These are phyloP conservation scores for Drosophila pegasa DNA, from an alignment of 2,888 invertebrate genomes.

Conservation along the genomic window DNA sequence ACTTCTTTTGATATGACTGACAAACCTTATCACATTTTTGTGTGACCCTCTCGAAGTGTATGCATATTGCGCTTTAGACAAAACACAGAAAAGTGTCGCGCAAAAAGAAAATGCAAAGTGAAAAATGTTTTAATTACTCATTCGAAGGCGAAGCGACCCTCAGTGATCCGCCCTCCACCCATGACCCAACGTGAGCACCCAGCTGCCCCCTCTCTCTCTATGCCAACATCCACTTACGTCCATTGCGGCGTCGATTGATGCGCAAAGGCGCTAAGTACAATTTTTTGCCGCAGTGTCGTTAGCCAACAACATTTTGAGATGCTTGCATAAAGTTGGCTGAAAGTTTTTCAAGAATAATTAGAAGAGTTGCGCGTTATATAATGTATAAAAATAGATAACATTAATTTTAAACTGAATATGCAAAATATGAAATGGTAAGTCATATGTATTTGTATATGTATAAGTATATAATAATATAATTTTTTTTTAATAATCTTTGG, in stretches of 20 bases:
- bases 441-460: too few relatives aligned
- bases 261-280: slow-evolving; percentile 38
- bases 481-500: too few relatives aligned
- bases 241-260: slow-evolving; percentile 37
- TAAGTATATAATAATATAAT: too few relatives aligned
- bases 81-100: slow-evolving; percentile 57
- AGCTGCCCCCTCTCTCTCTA: background rate
- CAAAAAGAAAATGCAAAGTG: slow-evolving; percentile 54
- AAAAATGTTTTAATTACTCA: slow-evolving; percentile 84
- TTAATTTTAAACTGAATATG: too few relatives aligned
- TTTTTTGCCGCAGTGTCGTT: slow-evolving; percentile 46
- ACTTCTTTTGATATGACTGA: background rate
- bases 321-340: background rate
- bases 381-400: background rate
- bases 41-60: background rate
- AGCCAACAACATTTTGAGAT: slow-evolving; percentile 6
- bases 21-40: background rate
- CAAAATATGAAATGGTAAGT: too few relatives aligned
- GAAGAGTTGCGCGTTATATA: background rate
- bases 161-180: background rate
- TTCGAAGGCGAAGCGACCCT: slow-evolving; percentile 50
- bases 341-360: slow-evolving; percentile 1
- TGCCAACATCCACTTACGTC: slow-evolving; percentile 7
- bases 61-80: slow-evolving; percentile 47
- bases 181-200: background rate